Evolutionary conservation across 2,797 vertebrate species (phyloP).

Genomic region (Falco naumanni): DNA sequence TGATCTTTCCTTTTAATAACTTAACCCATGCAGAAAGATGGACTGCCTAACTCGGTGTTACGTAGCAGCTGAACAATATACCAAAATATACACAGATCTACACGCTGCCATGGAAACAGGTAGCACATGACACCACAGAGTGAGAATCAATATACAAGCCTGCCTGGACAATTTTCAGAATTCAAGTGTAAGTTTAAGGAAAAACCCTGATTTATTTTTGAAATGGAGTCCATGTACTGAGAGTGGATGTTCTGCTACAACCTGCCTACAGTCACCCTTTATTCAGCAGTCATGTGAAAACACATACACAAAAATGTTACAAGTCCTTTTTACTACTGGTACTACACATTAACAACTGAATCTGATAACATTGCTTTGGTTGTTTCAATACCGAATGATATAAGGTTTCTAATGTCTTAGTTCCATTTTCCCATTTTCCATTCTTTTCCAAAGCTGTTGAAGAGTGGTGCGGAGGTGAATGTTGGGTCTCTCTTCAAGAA

Average conservation of each 20-base stretch:
- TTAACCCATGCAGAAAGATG: constrained; percentile 57
- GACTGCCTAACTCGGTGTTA: background rate
- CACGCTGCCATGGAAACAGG: constrained; percentile 23
- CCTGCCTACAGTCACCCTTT: constrained; percentile 11
- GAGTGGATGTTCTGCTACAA: constrained; percentile 24
- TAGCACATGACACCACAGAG: constrained; percentile 32
- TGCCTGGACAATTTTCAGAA: constrained; percentile 45
- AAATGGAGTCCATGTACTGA: constrained; percentile 23
- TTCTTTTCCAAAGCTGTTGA: constrained; percentile 49
- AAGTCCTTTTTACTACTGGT: constrained; percentile 32
- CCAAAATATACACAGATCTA: constrained; percentile 22
- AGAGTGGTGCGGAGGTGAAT: constrained; percentile 40
- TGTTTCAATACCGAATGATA: constrained; percentile 52
- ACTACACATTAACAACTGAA: constrained; percentile 56
- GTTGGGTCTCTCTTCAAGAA: constrained; percentile 57
- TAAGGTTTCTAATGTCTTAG: constrained; percentile 36
- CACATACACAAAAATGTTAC: background rate
- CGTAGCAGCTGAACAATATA: background rate
- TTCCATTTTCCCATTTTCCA: constrained; percentile 43
- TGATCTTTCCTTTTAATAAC: background rate
- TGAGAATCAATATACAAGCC: constrained; percentile 49
- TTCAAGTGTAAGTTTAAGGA: constrained; percentile 67
- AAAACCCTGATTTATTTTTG: constrained; percentile 23
- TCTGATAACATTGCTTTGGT: constrained; percentile 66
- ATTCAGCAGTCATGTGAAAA: constrained; percentile 29